Evolutionary conservation across 1,140 invertebrate species (phyloP).

Genomic region (Teleopsis dalmanni): DNA sequence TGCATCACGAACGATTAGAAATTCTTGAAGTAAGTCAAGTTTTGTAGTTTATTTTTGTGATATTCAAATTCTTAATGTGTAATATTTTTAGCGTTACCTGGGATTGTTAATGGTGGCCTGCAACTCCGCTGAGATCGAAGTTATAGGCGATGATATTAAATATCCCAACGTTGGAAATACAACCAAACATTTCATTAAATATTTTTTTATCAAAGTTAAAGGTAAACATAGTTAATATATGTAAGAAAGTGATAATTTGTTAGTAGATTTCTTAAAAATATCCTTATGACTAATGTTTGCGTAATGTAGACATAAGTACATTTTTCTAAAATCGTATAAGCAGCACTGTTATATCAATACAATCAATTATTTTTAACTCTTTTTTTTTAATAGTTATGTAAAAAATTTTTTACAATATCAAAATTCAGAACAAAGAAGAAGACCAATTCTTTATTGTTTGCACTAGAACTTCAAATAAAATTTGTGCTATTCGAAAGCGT

Average conservation of each 20-base stretch:
- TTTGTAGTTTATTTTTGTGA: background rate
- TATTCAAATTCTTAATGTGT: background rate
- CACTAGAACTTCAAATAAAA: too few species aligned
- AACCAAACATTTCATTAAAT: constrained; percentile 10
- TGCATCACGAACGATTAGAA: constrained; percentile 7
- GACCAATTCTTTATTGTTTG: too few species aligned
- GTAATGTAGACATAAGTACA: too few species aligned
- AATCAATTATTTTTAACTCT: too few species aligned
- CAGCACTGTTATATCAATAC: background rate
- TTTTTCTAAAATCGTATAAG: background rate
- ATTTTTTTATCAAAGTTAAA: constrained; percentile 13
- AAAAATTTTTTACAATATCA: too few species aligned
- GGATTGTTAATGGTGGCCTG: constrained; percentile 12
- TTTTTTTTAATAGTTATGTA: too few species aligned
- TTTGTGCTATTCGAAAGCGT: too few species aligned
- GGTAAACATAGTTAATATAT: background rate
- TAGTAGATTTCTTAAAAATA: too few species aligned
- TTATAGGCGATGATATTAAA: constrained; percentile 9
- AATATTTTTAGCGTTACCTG: constrained; percentile 12
- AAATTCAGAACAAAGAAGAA: too few species aligned
- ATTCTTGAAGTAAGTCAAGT: constrained; percentile 9
- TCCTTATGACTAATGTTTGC: too few species aligned
- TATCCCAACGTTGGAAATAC: constrained; percentile 9
- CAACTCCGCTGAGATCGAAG: constrained; percentile 13
- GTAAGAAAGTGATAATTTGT: too few species aligned